These are phyloP conservation scores for Zoanthus gigantus DNA, from an alignment of 92 coral and sea anemone genomes.

Conservation along the genomic window DNA sequence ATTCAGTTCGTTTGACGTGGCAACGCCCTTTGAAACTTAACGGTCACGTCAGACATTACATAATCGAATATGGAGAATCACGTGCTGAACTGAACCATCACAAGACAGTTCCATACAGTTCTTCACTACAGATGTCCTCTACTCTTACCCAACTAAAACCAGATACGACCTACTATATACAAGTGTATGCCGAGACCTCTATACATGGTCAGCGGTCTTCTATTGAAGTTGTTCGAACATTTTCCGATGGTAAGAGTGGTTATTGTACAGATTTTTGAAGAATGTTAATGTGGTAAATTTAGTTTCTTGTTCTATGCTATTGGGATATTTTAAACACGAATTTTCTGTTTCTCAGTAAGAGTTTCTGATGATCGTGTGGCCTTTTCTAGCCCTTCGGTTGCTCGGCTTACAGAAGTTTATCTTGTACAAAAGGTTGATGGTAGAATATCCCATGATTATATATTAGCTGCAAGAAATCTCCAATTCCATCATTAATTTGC, in stretches of 20 bases:
- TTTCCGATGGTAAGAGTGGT: conserved; percentile 65
- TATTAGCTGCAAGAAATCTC: no score
- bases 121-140: not conserved
- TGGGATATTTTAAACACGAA: no score
- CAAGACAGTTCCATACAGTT: conserved; percentile 30
- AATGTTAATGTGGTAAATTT: not conserved
- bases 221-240: conserved; percentile 54
- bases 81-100: conserved; percentile 23
- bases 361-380: no score
- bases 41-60: conserved; percentile 64
- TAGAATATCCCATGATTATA: no score
- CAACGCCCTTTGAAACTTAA: conserved; percentile 44
- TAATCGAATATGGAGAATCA: conserved; percentile 58
- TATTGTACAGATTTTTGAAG: not conserved
- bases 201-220: conserved; percentile 62
- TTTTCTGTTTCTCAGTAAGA: no score
- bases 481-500: no score
- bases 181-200: conserved; percentile 68
- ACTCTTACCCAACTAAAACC: conserved; percentile 46
- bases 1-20: conserved; percentile 59
- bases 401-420: no score
- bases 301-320: not conserved
- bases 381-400: no score
- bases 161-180: conserved; percentile 60
- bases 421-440: no score